Conservation (phyloP, 2,113 vertebrate species). For the Cervus canadensis region DNA sequence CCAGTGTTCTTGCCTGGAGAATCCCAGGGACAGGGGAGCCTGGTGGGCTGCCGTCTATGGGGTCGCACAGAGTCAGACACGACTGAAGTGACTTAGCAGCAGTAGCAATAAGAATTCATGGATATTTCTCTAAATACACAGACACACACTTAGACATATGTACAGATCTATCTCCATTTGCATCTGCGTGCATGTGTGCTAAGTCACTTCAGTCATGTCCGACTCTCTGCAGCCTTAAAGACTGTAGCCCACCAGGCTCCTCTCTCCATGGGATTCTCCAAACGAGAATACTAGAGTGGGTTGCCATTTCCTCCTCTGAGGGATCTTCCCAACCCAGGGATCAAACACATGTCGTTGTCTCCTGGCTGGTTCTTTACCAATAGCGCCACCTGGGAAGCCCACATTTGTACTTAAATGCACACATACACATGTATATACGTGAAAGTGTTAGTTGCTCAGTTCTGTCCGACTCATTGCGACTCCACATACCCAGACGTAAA, state of each 20-base stretch:
- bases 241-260: not conserved
- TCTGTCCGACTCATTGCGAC: not conserved
- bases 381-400: not conserved
- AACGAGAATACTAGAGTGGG: not conserved
- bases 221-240: not conserved
- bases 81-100: too few species aligned
- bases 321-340: not conserved
- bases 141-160: rapidly evolving
- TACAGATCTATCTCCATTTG: rapidly evolving
- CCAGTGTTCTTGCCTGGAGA: too few species aligned
- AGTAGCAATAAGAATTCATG: not conserved
- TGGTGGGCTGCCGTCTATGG: too few species aligned
- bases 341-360: not conserved
- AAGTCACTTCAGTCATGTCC: not conserved
- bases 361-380: not conserved
- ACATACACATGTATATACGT: rapidly evolving
- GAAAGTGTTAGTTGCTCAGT: not conserved
- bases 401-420: not conserved
- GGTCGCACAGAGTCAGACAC: too few species aligned
- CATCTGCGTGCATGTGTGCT: rapidly evolving
- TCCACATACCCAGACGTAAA: not conserved
- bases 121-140: not conserved
- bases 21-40: too few species aligned
- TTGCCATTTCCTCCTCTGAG: not conserved
- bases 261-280: not conserved